A percentile compares a stretch with the other conserved stretches of the same genome.
These are phyloP conservation scores for Hipposideros larvatus DNA, from an alignment of 2,797 vertebrate species.

Conservation along the genomic window DNA sequence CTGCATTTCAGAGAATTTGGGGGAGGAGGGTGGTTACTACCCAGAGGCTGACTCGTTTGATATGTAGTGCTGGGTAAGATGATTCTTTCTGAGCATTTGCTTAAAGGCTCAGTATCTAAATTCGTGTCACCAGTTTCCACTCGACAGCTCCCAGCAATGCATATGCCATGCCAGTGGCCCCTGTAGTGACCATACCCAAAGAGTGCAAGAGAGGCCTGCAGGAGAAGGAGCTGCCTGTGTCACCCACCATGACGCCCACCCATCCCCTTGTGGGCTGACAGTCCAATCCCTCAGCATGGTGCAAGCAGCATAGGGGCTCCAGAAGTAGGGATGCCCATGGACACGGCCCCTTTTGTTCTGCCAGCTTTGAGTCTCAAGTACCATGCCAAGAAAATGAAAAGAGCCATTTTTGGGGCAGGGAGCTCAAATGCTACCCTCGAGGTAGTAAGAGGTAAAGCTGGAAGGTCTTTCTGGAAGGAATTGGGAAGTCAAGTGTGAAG, in stretches of 20 bases:
- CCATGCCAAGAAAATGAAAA: not conserved
- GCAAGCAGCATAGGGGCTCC: not conserved
- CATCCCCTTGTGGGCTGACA: rapidly evolving
- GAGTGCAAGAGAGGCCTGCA: not conserved
- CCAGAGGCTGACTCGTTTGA: slow-evolving; percentile 49
- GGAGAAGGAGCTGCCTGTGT: not conserved
- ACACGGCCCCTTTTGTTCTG: not conserved
- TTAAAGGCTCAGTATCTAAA: slow-evolving; percentile 53
- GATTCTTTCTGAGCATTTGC: slow-evolving; percentile 29
- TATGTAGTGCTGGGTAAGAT: slow-evolving; percentile 3
- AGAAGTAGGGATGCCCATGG: not conserved
- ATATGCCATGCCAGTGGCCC: not conserved
- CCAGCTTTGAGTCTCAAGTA: not conserved
- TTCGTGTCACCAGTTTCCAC: not conserved
- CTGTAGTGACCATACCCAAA: not conserved
- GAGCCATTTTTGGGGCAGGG: not conserved
- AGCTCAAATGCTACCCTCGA: not conserved
- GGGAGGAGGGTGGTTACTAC: not conserved
- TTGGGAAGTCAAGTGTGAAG: not conserved
- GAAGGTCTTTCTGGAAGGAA: not conserved
- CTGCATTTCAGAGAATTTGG: not conserved
- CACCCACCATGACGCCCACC: not conserved
- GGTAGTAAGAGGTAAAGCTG: not conserved
- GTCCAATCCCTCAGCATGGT: not conserved
- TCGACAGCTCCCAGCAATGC: not conserved